Conservation (phyloP, 2,888 invertebrate genomes). For the Drosophila prolongata region DNA sequence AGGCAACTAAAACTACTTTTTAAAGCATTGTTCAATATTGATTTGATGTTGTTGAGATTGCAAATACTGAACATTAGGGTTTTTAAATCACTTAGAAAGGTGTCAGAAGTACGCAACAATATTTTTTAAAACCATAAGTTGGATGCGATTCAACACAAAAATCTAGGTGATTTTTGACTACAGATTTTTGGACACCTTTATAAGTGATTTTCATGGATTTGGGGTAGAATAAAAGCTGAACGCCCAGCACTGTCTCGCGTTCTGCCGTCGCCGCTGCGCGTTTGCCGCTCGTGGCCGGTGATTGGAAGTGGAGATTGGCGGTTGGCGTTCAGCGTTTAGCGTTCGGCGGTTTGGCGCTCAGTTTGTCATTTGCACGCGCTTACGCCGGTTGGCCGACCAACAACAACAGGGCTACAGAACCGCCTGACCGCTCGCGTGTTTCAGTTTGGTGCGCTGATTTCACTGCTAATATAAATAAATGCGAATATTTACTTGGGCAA, state of each 20-base stretch:
- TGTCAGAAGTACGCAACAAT: too few species aligned
- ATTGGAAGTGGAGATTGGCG: slow-evolving; percentile 10
- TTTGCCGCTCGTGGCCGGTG: not conserved
- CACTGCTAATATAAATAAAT: slow-evolving; percentile 52
- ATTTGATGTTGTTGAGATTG: too few species aligned
- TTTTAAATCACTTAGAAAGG: too few species aligned
- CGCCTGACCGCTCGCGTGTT: slow-evolving; percentile 35
- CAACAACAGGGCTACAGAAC: slow-evolving; percentile 12
- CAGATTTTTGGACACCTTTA: too few species aligned
- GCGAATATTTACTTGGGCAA: slow-evolving; percentile 51
- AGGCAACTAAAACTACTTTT: too few species aligned
- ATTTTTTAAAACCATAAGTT: too few species aligned
- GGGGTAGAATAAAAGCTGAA: slow-evolving; percentile 4
- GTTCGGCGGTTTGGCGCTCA: slow-evolving; percentile 62
- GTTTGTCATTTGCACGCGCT: slow-evolving; percentile 75
- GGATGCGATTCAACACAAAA: too few species aligned
- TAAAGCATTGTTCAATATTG: too few species aligned
- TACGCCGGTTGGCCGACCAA: slow-evolving; percentile 61
- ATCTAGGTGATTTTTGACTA: too few species aligned
- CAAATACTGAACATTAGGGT: too few species aligned
- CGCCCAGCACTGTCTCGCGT: slow-evolving; percentile 10
- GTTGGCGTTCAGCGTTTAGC: slow-evolving; percentile 9
- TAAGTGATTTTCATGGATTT: not conserved
- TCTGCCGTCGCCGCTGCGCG: not conserved
- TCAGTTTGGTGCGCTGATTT: slow-evolving; percentile 65